These are phyloP conservation scores for Macroramphosus scolopax DNA, from an alignment of 2,797 vertebrate genomes.

Conservation along the genomic window DNA sequence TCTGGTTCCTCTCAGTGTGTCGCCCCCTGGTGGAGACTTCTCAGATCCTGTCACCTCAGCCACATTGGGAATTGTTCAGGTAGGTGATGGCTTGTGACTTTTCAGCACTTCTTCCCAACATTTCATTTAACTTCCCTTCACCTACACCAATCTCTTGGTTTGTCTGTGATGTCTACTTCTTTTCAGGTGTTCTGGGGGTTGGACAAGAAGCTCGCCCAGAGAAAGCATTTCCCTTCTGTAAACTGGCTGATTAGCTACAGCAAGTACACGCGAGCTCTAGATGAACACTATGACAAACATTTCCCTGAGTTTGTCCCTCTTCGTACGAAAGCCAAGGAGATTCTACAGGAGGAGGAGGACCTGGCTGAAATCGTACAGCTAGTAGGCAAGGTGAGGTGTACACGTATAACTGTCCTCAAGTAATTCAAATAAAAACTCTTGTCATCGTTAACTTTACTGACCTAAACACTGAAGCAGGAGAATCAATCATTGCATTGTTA, in stretches of 20 bases:
- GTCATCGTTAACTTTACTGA: no score
- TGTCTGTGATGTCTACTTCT: not conserved
- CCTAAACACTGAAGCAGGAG: no score
- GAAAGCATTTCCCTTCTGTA: slow-evolving; percentile 97
- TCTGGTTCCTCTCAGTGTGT: slow-evolving; percentile 80
- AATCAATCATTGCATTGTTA: no score
- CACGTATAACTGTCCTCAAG: no score
- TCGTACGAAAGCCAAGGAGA: slow-evolving; percentile 96
- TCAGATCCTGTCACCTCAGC: slow-evolving; percentile 98
- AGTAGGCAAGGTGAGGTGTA: slow-evolving; percentile 88
- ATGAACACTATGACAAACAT: slow-evolving; percentile 97
- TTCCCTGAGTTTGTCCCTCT: slow-evolving; percentile 96
- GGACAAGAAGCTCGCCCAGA: slow-evolving; percentile 97
- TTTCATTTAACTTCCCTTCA: slow-evolving; percentile 2
- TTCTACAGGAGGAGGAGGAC: slow-evolving; percentile 97
- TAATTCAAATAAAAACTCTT: no score
- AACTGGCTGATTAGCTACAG: slow-evolving; percentile 99
- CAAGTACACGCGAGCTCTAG: slow-evolving; percentile 94
- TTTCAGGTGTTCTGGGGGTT: slow-evolving; percentile 95
- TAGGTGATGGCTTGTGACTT: slow-evolving; percentile 39
- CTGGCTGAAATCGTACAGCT: slow-evolving; percentile 98
- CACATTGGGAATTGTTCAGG: slow-evolving; percentile 97
- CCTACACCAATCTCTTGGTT: not conserved
- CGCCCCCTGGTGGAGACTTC: slow-evolving; percentile 98
- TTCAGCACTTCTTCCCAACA: not conserved